Conservation (phyloP, 2,888 invertebrate genomes). For the Meghimatium bilineatum region DNA sequence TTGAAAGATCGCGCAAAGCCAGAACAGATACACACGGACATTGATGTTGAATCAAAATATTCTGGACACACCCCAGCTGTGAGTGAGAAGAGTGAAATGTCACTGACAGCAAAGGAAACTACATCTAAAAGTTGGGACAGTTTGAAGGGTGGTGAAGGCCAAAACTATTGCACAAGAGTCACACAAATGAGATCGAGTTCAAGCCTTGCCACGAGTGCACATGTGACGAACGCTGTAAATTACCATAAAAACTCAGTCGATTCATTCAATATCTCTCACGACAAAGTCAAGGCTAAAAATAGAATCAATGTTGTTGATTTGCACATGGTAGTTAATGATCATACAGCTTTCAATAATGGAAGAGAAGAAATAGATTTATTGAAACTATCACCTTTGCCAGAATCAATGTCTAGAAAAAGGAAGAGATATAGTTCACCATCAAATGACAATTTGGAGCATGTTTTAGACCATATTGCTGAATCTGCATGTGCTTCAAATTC, state of each 20-base stretch:
- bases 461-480: background rate
- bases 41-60: background rate
- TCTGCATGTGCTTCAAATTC: background rate
- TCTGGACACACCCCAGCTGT: background rate
- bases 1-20: constrained; percentile 1
- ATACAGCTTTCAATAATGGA: too few species aligned
- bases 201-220: background rate
- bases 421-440: background rate
- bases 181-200: background rate
- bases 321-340: too few species aligned
- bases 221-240: background rate
- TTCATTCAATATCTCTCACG: background rate
- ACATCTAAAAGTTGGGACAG: background rate
- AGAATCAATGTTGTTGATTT: background rate
- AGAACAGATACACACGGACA: background rate
- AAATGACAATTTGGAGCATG: background rate
- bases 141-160: constrained; percentile 26
- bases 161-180: background rate
- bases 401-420: background rate
- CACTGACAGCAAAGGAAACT: background rate
- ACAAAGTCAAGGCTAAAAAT: background rate
- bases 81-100: background rate
- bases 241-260: background rate
- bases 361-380: background rate
- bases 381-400: background rate